Base-by-base conservation (phyloP, 1,140 invertebrate genomes). In the Drosophila paulistorum region DNA sequence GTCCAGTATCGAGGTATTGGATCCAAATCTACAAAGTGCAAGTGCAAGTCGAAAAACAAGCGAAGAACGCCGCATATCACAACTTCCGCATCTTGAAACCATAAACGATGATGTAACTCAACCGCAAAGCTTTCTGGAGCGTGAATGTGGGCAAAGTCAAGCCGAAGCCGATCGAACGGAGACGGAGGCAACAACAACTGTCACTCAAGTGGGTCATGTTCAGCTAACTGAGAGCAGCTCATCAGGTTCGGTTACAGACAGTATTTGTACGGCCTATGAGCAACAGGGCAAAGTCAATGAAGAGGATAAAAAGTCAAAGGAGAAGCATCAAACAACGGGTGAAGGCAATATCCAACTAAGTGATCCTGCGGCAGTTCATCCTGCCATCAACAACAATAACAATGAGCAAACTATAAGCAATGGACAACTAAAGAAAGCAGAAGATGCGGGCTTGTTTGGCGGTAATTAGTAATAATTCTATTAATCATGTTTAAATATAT, bases 1-100 rank as follows among this genome's bases (percentile, higher is more conserved):
- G 78, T 94, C 94, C 80, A 95, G 94, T 66, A 95, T 95, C 17
- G 94, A 95, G 91, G 93, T 95, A 37, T 71, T 95, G 11, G 94
- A 94, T 79, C 93, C 94, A 66, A 91, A 60, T 13, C 68, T 68
- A 7, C 91, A 71, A 91, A 92, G 93, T 91, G 77, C 82, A 63
- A 92, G 83, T 71, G 77, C 82, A 63, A 92, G 83, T 71, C 75
- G 90, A 26, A 92, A 92, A 70, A 79, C 76, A 3, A 92, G 85
- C 1, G 90, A 90, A 62, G 91, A 92, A 51, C 78, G 89, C 14
- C 75, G 80, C 41, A 77, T 91, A 9, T 74, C 74, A 2, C 78
- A 85, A 11, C 68, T 77, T 20, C 71, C 80, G 10, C 71, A 79
- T 63, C 67, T 87, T 4, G 73, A 80, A 17, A 74, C 69, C 10